A percentile compares a stretch with the other conserved stretches of the same genome.
Conservation (phyloP, 2,113 vertebrate genomes). For the Phylloscopus trochiloides region DNA sequence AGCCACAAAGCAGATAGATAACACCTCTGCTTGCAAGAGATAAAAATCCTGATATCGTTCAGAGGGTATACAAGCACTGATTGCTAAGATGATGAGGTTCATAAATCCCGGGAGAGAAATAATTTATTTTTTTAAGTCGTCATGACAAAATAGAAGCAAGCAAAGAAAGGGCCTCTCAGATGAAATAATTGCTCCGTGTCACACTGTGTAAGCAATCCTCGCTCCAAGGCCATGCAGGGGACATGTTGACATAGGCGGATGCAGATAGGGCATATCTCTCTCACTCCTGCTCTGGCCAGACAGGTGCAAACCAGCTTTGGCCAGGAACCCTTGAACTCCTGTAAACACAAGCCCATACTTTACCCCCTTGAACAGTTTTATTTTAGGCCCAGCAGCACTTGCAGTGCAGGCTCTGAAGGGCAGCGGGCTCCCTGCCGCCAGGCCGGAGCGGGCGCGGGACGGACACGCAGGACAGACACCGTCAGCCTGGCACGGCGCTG, state of each 20-base stretch:
- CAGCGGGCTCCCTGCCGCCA: neutral
- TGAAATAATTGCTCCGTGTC: neutral
- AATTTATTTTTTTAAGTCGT: neutral
- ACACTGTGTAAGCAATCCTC: neutral
- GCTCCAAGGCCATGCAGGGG: neutral
- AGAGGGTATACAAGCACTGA: neutral
- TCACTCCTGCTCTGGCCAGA: neutral
- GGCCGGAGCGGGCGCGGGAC: accelerated
- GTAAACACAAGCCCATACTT: neutral
- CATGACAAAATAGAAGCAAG: neutral
- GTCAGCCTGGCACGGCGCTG: accelerated
- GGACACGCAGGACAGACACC: accelerated
- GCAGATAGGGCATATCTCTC: neutral
- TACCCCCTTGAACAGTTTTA: neutral
- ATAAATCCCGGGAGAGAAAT: neutral
- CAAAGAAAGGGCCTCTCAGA: neutral
- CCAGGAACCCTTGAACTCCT: neutral
- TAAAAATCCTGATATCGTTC: neutral
- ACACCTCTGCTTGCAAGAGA: accelerated
- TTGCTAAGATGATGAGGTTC: neutral
- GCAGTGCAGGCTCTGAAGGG: neutral
- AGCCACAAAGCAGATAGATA: neutral
- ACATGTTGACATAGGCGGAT: neutral
- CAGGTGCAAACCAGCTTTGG: neutral
- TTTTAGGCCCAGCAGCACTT: neutral